Evolutionary conservation across 2,888 invertebrate genomes (phyloP).

Genomic region (Synergus gifuensis): DNA sequence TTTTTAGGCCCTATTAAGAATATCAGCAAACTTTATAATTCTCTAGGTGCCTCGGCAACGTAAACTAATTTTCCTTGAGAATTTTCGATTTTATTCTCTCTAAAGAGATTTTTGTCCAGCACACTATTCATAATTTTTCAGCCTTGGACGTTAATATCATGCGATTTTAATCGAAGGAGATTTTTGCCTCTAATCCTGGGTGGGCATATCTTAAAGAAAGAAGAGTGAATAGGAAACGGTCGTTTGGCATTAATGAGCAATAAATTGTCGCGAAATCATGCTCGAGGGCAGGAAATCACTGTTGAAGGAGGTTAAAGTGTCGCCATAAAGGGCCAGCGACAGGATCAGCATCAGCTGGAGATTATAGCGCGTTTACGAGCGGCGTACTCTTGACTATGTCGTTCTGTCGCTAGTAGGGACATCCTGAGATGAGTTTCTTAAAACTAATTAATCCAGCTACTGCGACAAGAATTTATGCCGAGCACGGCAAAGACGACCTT

Average conservation of each 20-base stretch:
- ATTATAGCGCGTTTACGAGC: slow-evolving; percentile 63
- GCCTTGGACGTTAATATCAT: not conserved
- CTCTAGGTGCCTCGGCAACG: too few species aligned
- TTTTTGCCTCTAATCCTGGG: slow-evolving; percentile 15
- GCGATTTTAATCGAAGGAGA: slow-evolving; percentile 8
- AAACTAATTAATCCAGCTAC: slow-evolving; percentile 58
- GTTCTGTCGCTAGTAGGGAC: slow-evolving; percentile 45
- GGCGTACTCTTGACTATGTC: slow-evolving; percentile 52
- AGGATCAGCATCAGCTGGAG: slow-evolving; percentile 63
- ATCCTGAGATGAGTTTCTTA: slow-evolving; percentile 54
- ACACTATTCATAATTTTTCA: too few species aligned
- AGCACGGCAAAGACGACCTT: slow-evolving; percentile 38
- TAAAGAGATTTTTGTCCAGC: too few species aligned
- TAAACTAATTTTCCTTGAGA: too few species aligned
- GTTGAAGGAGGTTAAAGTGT: slow-evolving; percentile 63
- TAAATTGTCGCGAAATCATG: slow-evolving; percentile 63
- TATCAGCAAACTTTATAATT: too few species aligned
- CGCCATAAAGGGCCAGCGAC: slow-evolving; percentile 63
- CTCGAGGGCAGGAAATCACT: slow-evolving; percentile 55
- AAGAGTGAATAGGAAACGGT: slow-evolving; percentile 49
- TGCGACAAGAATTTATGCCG: slow-evolving; percentile 53
- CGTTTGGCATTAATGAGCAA: slow-evolving; percentile 64
- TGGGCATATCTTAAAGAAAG: not conserved
- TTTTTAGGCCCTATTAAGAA: too few species aligned
- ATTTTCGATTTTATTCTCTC: too few species aligned